These are phyloP conservation scores for Tragelaphus strepsiceros DNA, from an alignment of 2,113 vertebrate genomes.

Conservation along the genomic window DNA sequence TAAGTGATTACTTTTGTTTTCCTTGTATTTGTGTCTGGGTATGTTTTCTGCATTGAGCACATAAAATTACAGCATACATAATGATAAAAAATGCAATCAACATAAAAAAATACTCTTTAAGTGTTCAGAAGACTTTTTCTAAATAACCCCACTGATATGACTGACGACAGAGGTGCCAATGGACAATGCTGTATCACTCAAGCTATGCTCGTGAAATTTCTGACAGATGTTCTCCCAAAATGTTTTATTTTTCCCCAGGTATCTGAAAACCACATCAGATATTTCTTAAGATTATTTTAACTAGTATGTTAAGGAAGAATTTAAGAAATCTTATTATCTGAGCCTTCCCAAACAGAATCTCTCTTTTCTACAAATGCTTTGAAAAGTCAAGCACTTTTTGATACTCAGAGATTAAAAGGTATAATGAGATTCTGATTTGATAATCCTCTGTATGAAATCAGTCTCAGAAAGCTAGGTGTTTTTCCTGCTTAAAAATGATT, in stretches of 20 bases:
- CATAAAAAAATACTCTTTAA: neutral
- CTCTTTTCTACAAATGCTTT: neutral
- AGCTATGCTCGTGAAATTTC: neutral
- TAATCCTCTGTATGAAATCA: neutral
- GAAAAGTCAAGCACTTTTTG: neutral
- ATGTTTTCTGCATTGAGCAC: neutral
- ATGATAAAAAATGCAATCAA: neutral
- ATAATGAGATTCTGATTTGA: neutral
- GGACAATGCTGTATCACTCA: neutral
- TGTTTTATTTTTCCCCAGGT: neutral
- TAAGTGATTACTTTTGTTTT: neutral
- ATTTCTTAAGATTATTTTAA: neutral
- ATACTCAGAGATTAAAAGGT: neutral
- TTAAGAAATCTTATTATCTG: neutral
- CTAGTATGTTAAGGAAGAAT: neutral
- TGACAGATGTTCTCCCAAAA: neutral
- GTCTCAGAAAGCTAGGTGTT: neutral
- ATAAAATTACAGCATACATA: neutral
- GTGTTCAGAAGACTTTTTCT: neutral
- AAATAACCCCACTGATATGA: neutral
- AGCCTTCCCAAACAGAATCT: neutral
- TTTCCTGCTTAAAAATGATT: constrained; percentile 1
- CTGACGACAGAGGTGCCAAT: neutral
- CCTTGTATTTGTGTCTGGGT: neutral
- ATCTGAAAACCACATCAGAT: neutral